Evolutionary conservation across 2,797 vertebrate genomes (phyloP).

Genomic region (Myotis myotis): DNA sequence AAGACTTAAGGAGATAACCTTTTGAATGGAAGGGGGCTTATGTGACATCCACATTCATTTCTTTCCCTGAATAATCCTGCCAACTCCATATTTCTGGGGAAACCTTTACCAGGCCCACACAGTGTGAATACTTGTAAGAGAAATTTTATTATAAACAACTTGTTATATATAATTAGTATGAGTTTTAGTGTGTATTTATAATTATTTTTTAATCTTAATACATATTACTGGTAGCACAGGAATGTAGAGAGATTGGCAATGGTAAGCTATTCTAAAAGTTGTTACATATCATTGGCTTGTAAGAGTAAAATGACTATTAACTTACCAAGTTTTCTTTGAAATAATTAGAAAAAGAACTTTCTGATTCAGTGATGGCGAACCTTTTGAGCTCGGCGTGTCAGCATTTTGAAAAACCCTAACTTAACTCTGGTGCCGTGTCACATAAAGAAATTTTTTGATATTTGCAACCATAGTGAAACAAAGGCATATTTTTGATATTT

Average conservation of each 20-base stretch:
- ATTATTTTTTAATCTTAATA: background rate
- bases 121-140: background rate
- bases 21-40: background rate
- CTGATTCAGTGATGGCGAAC: background rate
- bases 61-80: background rate
- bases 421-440: no score
- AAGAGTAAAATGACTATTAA: background rate
- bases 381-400: no score
- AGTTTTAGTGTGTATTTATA: background rate
- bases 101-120: background rate
- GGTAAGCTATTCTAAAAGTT: background rate
- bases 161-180: background rate
- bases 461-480: no score
- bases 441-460: no score
- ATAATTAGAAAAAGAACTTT: background rate
- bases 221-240: background rate
- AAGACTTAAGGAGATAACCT: constrained; percentile 16
- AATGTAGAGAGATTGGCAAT: background rate
- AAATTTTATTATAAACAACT: background rate
- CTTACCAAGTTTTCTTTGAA: background rate
- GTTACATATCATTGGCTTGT: background rate
- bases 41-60: background rate
- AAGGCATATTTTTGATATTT: no score
- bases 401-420: no score
- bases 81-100: background rate